Evolutionary conservation across 2,113 vertebrate genomes (phyloP).

Genomic region (Lutjanus erythropterus): DNA sequence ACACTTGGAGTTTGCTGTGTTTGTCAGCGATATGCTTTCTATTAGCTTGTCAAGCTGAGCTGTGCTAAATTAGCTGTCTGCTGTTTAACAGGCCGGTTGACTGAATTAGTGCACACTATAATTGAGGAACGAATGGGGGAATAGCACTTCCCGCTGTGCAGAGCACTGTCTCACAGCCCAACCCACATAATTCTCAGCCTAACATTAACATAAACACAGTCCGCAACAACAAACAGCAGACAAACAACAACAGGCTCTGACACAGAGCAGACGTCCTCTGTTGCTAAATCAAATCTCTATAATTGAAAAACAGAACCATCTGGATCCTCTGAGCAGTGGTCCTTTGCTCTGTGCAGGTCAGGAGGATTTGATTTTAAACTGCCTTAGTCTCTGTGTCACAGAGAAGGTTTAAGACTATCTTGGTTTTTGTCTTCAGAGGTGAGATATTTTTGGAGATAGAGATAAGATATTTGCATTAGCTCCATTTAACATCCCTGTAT

Average conservation of each 20-base stretch:
- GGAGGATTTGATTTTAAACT: conserved; percentile 18
- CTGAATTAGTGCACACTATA: conserved; percentile 41
- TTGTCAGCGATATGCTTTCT: conserved; percentile 17
- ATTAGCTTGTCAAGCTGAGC: conserved; percentile 47
- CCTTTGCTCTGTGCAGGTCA: conserved; percentile 13
- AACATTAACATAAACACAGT: conserved; percentile 38
- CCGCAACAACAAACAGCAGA: conserved; percentile 38
- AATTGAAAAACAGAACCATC: conserved; percentile 31
- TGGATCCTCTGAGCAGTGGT: conserved; percentile 23
- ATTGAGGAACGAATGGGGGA: conserved; percentile 40
- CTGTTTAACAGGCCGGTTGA: conserved; percentile 47
- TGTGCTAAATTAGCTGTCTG: conserved; percentile 58
- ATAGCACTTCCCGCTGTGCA: conserved; percentile 31
- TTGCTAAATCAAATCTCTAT: conserved; percentile 16
- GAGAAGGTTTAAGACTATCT: neutral
- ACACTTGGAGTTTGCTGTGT: neutral
- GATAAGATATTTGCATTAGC: neutral
- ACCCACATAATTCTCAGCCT: conserved; percentile 17
- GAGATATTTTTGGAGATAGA: neutral
- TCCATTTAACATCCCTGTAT: neutral
- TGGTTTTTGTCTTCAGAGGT: neutral
- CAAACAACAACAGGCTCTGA: conserved; percentile 16
- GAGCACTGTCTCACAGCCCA: conserved; percentile 18
- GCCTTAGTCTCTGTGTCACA: neutral
- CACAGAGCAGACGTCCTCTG: conserved; percentile 29